These are phyloP conservation scores for Esox lucius DNA, from an alignment of 2,797 vertebrate species.

Conservation along the genomic window DNA sequence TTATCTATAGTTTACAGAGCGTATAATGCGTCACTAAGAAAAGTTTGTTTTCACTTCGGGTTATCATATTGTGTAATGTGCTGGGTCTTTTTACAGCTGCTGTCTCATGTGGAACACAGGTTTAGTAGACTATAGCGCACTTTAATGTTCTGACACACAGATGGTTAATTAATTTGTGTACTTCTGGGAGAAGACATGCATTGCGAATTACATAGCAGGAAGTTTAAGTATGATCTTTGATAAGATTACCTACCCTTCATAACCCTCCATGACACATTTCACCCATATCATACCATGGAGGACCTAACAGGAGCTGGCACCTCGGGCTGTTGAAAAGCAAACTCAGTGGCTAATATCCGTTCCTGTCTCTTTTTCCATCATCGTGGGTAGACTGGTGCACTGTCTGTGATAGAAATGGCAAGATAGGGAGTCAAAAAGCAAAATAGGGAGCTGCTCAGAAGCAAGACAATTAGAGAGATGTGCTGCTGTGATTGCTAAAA, in stretches of 20 bases:
- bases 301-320: not conserved
- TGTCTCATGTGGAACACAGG: too few relatives aligned
- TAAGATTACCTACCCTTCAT: slow-evolving; percentile 21
- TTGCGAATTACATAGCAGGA: slow-evolving; percentile 17
- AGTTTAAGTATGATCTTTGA: slow-evolving; percentile 24
- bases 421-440: too few relatives aligned
- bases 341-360: not conserved
- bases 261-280: slow-evolving; percentile 14
- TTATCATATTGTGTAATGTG: too few relatives aligned
- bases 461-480: not conserved
- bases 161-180: too few relatives aligned
- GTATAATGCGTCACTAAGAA: too few relatives aligned
- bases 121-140: too few relatives aligned
- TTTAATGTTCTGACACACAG: too few relatives aligned
- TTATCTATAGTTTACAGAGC: too few relatives aligned
- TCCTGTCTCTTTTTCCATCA: not conserved
- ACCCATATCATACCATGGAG: not conserved
- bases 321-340: not conserved
- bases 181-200: too few relatives aligned
- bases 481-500: not conserved
- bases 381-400: not conserved
- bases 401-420: not conserved
- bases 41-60: too few relatives aligned
- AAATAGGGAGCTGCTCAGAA: not conserved
- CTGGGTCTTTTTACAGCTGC: too few relatives aligned